These are phyloP conservation scores for Thalassaphorura encarpata DNA, from an alignment of 1,140 invertebrate genomes.

Conservation along the genomic window DNA sequence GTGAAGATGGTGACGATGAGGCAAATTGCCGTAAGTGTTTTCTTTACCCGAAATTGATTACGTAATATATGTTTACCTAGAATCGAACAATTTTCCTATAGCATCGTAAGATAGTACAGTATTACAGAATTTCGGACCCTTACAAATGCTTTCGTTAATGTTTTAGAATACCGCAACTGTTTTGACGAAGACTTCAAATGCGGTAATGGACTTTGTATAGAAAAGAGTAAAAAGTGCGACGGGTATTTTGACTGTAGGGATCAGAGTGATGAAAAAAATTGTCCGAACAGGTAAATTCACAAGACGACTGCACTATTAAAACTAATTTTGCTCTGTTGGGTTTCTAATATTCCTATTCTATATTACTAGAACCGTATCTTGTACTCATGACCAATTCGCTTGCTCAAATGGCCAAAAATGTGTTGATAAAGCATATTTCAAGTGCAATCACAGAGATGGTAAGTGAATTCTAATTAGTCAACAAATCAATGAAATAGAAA, in stretches of 20 bases:
- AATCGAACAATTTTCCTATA: background rate
- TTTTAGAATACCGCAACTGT: conserved; percentile 72
- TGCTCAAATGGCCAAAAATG: conserved; percentile 74
- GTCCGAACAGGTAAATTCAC: conserved; percentile 37
- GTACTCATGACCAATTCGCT: conserved; percentile 53
- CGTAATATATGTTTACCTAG: conserved; percentile 1
- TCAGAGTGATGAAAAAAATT: conserved; percentile 71
- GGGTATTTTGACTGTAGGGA: conserved; percentile 81
- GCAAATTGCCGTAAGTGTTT: conserved; percentile 87
- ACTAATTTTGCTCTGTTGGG: background rate
- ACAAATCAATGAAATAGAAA: background rate
- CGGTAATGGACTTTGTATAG: conserved; percentile 63
- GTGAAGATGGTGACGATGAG: conserved; percentile 87
- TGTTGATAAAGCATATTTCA: conserved; percentile 58
- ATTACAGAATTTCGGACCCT: background rate
- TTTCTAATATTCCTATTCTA: conserved; percentile 61
- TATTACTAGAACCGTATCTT: conserved; percentile 62
- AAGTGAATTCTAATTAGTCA: conserved; percentile 45
- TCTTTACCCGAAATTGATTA: no score
- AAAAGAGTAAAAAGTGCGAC: conserved; percentile 76
- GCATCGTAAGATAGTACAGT: background rate
- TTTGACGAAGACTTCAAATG: conserved; percentile 72
- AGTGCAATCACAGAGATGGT: conserved; percentile 82
- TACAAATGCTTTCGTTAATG: background rate
- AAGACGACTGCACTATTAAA: background rate